Percentiles rank a stretch among this genome's conserved stretches.
These are phyloP conservation scores for Ditylenchus weischeri DNA, from an alignment of 2,888 invertebrate species.

Conservation along the genomic window DNA sequence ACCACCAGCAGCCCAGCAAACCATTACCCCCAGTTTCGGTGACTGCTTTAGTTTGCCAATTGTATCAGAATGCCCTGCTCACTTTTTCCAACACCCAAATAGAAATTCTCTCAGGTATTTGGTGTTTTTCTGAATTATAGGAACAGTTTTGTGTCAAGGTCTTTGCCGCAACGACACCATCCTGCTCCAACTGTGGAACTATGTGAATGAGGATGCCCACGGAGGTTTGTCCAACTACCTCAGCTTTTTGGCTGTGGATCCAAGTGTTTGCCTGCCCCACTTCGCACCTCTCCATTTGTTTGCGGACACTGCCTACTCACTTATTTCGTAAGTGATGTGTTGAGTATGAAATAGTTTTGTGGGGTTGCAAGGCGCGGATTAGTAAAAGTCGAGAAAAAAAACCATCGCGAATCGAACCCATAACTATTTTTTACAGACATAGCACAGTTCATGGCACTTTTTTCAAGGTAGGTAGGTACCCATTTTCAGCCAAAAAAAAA, in stretches of 20 bases:
- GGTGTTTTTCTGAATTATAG: conserved; percentile 19
- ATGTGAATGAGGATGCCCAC: conserved; percentile 76
- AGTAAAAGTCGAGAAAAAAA: too few relatives aligned
- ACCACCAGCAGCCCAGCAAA: conserved; percentile 4
- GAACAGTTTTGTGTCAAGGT: conserved; percentile 65
- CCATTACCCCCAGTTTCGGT: conserved; percentile 32
- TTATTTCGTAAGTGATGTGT: conserved; percentile 74
- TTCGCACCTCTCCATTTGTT: conserved; percentile 88
- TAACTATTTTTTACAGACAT: background rate
- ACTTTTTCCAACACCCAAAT: conserved; percentile 84
- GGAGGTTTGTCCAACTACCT: conserved; percentile 84
- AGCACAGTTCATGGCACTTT: too few relatives aligned
- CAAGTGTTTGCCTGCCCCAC: conserved; percentile 78
- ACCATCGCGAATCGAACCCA: too few relatives aligned
- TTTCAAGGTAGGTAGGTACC: too few relatives aligned
- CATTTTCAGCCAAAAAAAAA: too few relatives aligned
- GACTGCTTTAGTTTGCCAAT: conserved; percentile 70
- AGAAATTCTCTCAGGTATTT: conserved; percentile 81
- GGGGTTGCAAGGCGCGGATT: too few relatives aligned
- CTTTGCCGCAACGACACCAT: conserved; percentile 88
- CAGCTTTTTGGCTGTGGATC: conserved; percentile 76
- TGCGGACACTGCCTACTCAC: conserved; percentile 89
- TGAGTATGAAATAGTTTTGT: background rate
- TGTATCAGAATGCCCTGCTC: conserved; percentile 84
- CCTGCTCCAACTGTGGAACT: conserved; percentile 83